Conservation (phyloP, 1,140 invertebrate species). For the Maconellicoccus hirsutus region DNA sequence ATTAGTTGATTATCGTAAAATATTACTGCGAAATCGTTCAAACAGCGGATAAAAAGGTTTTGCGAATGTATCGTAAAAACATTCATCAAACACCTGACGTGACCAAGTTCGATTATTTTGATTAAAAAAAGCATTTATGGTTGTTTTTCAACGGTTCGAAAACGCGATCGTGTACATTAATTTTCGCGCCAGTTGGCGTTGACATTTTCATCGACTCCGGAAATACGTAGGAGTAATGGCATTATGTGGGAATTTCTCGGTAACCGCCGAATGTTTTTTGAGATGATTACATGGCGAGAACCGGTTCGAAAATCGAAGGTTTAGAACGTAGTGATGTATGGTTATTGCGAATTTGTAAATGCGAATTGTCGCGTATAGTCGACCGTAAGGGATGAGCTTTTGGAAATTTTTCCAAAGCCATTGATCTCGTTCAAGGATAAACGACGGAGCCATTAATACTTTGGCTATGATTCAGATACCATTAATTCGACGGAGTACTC, state of each 20-base stretch:
- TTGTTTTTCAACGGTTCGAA: background rate
- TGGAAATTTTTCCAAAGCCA: background rate
- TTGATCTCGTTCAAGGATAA: background rate
- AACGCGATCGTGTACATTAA: background rate
- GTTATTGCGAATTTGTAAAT: no score
- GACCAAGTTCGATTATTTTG: background rate
- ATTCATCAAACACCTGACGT: background rate
- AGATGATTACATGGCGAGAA: background rate
- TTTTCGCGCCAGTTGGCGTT: background rate
- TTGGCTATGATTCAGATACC: background rate
- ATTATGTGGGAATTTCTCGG: background rate
- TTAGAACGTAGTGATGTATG: no score
- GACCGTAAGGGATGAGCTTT: no score
- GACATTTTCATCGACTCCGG: background rate
- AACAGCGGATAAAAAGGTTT: background rate
- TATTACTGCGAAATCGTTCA: background rate
- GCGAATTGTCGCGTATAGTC: no score
- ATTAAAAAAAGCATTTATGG: background rate
- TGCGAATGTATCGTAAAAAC: background rate
- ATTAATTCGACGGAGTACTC: background rate
- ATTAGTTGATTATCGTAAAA: constrained; percentile 5
- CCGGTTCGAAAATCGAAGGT: background rate
- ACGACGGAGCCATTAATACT: background rate
- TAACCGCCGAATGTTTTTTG: background rate
- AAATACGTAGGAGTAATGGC: background rate